Percentiles rank a stretch among this genome's conserved stretches.
Conservation (phyloP, 2,113 vertebrate species). For the Sus scrofa region T2T-Sscrofa CM000812.6:112828001-112828500, state of each 20-base stretch:
- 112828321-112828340: no score
- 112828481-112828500: not conserved
- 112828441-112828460: not conserved
- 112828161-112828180: not conserved
- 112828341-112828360: not conserved
- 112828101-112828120: not conserved
- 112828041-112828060: not conserved
- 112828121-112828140: not conserved
- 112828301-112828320: no score
- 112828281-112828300: no score
- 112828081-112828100: not conserved
- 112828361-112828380: not conserved
- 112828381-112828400: not conserved
- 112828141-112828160: not conserved
- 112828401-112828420: not conserved
- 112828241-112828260: no score
- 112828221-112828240: no score
- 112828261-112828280: no score
- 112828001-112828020: not conserved
- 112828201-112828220: no score
- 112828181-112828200: not conserved
- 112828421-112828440: not conserved
- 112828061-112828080: not conserved
- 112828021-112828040: not conserved
- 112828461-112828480: constrained; percentile 1